phyloP scores from a whole-genome alignment of 2,113 vertebrate species.

The Planiliza haematocheilus region DNA sequence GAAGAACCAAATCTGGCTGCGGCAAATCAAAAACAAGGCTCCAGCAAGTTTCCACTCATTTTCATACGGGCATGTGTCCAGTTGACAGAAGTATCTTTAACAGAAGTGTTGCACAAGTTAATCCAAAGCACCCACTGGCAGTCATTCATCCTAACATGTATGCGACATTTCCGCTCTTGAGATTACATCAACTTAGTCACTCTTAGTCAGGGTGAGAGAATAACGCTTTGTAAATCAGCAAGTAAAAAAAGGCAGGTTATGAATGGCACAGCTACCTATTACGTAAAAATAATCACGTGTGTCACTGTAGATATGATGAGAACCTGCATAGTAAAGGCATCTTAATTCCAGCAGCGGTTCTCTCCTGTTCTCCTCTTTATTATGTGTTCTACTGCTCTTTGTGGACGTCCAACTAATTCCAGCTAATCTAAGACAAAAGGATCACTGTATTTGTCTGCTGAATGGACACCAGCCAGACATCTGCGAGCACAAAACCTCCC shows the following conservation, averaged over 20 bases:
- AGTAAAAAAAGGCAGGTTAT: not conserved
- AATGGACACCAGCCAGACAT: slow-evolving; percentile 69
- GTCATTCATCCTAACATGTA: not conserved
- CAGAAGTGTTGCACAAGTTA: slow-evolving; percentile 29
- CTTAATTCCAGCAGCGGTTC: not conserved
- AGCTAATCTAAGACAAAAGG: slow-evolving; percentile 66
- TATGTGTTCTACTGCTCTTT: slow-evolving; percentile 39
- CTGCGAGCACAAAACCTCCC: slow-evolving; percentile 44
- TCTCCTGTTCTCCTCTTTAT: slow-evolving; percentile 32
- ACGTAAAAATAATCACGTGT: not conserved
- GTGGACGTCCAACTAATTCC: slow-evolving; percentile 21
- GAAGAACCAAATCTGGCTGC: not conserved
- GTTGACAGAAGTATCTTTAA: not conserved
- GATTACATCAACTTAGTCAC: slow-evolving; percentile 38
- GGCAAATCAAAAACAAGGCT: not conserved
- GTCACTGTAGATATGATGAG: not conserved
- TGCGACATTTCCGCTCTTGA: slow-evolving; percentile 11
- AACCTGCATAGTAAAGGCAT: too few relatives aligned
- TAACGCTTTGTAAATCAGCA: not conserved
- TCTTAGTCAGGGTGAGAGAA: slow-evolving; percentile 6
- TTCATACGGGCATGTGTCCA: slow-evolving; percentile 4
- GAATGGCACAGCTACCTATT: not conserved
- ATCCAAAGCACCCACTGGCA: slow-evolving; percentile 2
- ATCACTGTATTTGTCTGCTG: slow-evolving; percentile 57
- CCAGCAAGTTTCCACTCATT: not conserved